A percentile compares a stretch with the other conserved stretches of the same genome.
These are phyloP conservation scores for Corvus hawaiiensis DNA, from an alignment of 2,113 vertebrate species.

Conservation along the genomic window DNA sequence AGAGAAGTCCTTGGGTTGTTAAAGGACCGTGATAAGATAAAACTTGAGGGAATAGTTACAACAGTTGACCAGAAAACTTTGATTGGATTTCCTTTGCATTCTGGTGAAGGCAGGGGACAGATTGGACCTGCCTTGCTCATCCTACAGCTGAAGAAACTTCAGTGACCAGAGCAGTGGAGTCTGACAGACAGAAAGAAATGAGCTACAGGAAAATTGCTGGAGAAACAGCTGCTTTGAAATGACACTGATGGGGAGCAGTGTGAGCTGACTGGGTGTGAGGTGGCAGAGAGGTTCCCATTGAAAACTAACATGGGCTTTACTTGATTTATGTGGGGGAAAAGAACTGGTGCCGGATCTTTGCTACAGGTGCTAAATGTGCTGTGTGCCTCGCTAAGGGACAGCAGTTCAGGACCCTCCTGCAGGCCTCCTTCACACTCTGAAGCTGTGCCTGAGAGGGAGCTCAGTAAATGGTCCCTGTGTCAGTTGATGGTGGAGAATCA, in stretches of 20 bases:
- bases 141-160: background rate
- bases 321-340: fast-evolving
- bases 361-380: fast-evolving
- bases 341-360: background rate
- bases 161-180: background rate
- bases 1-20: background rate
- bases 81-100: background rate
- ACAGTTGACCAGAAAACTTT: background rate
- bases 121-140: background rate
- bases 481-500: background rate
- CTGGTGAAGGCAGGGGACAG: background rate
- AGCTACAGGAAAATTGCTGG: background rate
- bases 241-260: background rate
- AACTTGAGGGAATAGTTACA: background rate
- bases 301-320: background rate
- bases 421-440: too few relatives aligned
- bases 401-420: background rate
- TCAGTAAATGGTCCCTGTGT: background rate
- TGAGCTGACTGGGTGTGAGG: background rate
- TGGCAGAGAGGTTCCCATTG: background rate
- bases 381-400: background rate
- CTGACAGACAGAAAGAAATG: background rate
- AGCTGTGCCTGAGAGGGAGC: background rate
- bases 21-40: background rate
- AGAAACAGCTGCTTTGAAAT: background rate